Evolutionary conservation across 1,140 invertebrate genomes (phyloP).

Genomic region (Spodoptera frugiperda): DNA sequence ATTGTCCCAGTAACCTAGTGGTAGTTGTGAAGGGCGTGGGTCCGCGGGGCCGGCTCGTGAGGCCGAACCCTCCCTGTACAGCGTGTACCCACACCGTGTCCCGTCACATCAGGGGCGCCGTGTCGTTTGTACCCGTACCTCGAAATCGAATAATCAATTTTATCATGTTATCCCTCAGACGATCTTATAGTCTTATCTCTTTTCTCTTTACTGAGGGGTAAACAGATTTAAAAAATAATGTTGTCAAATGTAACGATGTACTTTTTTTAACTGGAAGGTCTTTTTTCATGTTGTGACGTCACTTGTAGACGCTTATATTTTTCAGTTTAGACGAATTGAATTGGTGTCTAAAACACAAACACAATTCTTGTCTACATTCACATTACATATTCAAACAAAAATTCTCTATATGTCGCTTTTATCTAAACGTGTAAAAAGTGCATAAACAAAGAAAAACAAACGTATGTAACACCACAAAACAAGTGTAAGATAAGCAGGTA

Average conservation of each 20-base stretch:
- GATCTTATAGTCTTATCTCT: background rate
- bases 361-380: no score
- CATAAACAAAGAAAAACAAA: conserved; percentile 4
- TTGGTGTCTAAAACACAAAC: no score
- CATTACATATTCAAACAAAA: no score
- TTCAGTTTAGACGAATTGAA: no score
- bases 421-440: background rate
- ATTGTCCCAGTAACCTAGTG: conserved; percentile 23
- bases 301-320: no score
- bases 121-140: conserved; percentile 12
- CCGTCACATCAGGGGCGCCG: background rate
- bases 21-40: conserved; percentile 1
- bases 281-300: no score
- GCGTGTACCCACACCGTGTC: background rate
- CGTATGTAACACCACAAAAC: background rate
- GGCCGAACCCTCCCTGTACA: background rate
- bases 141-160: conserved; percentile 6
- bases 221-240: no score
- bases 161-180: background rate
- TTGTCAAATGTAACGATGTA: no score
- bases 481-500: background rate
- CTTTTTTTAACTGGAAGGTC: no score
- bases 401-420: background rate
- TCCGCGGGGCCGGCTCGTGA: background rate
- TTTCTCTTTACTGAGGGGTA: background rate